Evolutionary conservation across 2,888 invertebrate species (phyloP).

Genomic region (Muschampia plurimacula): DNA sequence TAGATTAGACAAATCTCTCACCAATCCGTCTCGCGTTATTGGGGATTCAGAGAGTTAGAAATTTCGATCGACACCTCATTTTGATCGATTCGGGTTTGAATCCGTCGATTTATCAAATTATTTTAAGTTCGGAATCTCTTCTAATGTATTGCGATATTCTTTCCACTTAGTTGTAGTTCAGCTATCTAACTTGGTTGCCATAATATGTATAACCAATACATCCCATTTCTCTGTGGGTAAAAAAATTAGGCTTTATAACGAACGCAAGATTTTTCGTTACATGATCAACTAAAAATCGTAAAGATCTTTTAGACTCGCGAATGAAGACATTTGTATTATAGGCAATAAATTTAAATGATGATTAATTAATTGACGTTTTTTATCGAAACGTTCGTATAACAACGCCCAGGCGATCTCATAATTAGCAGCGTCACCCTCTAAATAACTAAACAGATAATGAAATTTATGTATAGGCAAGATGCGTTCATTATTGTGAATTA

Average conservation of each 20-base stretch:
- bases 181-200: not conserved
- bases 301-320: not conserved
- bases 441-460: not conserved
- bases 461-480: constrained; percentile 4
- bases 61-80: too few relatives aligned
- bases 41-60: too few relatives aligned
- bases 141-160: not conserved
- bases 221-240: not conserved
- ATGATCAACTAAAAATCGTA: not conserved
- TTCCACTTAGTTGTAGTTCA: not conserved
- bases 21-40: too few relatives aligned
- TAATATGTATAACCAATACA: not conserved
- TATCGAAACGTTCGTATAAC: not conserved
- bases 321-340: not conserved
- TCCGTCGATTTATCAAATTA: not conserved
- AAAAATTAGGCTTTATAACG: not conserved
- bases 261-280: not conserved
- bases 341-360: not conserved
- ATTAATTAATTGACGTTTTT: not conserved
- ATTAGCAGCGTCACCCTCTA: constrained; percentile 1
- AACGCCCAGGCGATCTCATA: not conserved
- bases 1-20: too few relatives aligned
- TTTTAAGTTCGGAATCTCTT: not conserved
- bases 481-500: not conserved
- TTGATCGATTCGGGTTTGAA: too few relatives aligned